Base-by-base conservation (phyloP, 2,797 vertebrate genomes). In the Schizopygopsis pylzovi region DNA sequence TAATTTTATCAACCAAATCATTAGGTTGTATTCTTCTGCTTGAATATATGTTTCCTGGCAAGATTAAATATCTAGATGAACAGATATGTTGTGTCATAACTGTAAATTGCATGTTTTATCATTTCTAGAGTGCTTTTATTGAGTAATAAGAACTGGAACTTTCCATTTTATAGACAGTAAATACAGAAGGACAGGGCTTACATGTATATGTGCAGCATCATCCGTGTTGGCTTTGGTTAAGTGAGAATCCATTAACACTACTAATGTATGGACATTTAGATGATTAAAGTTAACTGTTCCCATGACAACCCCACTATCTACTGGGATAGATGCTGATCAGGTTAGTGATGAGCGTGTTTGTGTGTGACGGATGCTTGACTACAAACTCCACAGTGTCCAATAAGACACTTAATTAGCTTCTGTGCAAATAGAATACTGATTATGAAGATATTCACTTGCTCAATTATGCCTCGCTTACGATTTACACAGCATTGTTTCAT, bases 201-300 rank as follows among this genome's bases (percentile, higher is more conserved):
- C 15, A 16, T 49, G 13, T 12, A 37, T 33, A 25, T 25, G 49
- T 41, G 47, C 10, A 16, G 9, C 1, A 28, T 9, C 12, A 15
- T n/a, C 2, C 28, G 12, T 13, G 28, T 37, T 11, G 25, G 25
- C 45, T 43, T n/a, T 12, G 18, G 54, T 25, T 33, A 25, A 33
- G 25, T 52, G 16, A 75, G 45, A 49, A 25, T 75, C 72, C 25
- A 33, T 75, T 79, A 79, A 61, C 56, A 39, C 52, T 28, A 16
- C 33, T 56, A 65, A 73, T 65, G 56, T 75, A 73, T 41, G 52
- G 81, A 47, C 52, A 9, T 72, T 73, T 73, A 61, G 6, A 72
- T 87, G 65, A 65, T 80, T 67, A 54, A 61, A 61, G 37, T 82
- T 52, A 83, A 43, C 43, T 22, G 86, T 84, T 87, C 47, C 86